These are phyloP conservation scores for Galeopterus variegatus DNA, from an alignment of 2,113 vertebrate species.

Conservation along the genomic window DNA sequence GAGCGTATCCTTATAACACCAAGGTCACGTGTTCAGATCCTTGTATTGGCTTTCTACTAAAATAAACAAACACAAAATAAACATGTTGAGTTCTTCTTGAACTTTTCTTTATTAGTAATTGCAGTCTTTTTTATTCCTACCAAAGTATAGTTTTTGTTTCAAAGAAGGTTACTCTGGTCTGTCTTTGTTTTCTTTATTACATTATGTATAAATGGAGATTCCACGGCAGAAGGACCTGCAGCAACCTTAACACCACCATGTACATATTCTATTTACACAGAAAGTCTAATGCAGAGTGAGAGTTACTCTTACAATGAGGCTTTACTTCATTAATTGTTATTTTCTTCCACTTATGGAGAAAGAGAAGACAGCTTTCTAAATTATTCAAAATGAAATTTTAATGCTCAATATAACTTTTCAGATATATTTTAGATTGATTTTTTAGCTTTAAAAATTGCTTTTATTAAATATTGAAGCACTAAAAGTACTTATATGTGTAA, in stretches of 20 bases:
- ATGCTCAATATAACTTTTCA: not conserved
- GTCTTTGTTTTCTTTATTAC: not conserved
- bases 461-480: not conserved
- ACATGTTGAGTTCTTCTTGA: not conserved
- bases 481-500: not conserved
- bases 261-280: not conserved
- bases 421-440: not conserved
- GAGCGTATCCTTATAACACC: no score
- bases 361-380: constrained; percentile 16
- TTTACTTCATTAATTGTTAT: not conserved
- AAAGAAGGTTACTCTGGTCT: not conserved
- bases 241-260: not conserved
- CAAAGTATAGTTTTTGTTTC: not conserved
- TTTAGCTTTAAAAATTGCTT: not conserved
- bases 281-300: not conserved
- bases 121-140: not conserved
- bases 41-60: no score
- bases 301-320: not conserved
- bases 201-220: not conserved
- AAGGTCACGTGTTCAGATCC: no score
- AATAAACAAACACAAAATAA: not conserved
- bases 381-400: constrained; percentile 14
- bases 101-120: not conserved
- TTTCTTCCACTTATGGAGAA: not conserved
- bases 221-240: not conserved